Conservation (phyloP, 2,797 vertebrate genomes). For the Cyprinodon diabolis region DNA sequence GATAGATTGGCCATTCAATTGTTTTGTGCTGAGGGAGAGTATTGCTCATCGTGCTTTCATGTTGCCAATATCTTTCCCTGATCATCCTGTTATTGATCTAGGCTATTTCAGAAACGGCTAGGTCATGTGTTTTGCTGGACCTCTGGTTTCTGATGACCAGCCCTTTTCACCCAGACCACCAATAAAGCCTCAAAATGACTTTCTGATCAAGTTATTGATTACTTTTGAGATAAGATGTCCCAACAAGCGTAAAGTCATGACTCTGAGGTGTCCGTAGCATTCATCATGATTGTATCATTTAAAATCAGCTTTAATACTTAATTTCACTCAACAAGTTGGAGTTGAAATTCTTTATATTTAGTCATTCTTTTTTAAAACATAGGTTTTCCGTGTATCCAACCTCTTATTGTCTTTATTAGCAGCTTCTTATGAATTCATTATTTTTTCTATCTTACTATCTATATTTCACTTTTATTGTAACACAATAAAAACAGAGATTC, state of each 20-base stretch:
- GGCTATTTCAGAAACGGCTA: slow-evolving; percentile 46
- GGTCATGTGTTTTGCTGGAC: slow-evolving; percentile 57
- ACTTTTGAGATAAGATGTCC: slow-evolving; percentile 34
- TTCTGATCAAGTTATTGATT: slow-evolving; percentile 72
- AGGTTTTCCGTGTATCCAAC: not conserved
- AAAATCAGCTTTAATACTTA: not conserved
- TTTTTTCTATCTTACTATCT: too few relatives aligned
- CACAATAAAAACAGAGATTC: too few relatives aligned
- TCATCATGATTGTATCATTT: not conserved
- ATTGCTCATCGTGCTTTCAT: slow-evolving; percentile 61
- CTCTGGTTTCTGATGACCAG: slow-evolving; percentile 58
- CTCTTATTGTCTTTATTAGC: not conserved
- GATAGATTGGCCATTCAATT: slow-evolving; percentile 74
- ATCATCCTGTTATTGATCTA: slow-evolving; percentile 71
- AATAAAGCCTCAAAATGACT: slow-evolving; percentile 65
- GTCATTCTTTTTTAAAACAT: not conserved
- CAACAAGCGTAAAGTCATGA: slow-evolving; percentile 21
- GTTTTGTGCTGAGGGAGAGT: slow-evolving; percentile 67
- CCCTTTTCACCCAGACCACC: slow-evolving; percentile 46
- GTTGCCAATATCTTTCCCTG: slow-evolving; percentile 72
- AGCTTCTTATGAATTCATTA: too few relatives aligned
- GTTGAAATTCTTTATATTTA: not conserved
- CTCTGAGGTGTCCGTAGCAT: not conserved
- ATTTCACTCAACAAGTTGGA: not conserved
- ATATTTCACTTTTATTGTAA: too few relatives aligned